These are phyloP conservation scores for Gasterosteus aculeatus DNA, from an alignment of 2,113 vertebrate species.

Conservation along the genomic window DNA sequence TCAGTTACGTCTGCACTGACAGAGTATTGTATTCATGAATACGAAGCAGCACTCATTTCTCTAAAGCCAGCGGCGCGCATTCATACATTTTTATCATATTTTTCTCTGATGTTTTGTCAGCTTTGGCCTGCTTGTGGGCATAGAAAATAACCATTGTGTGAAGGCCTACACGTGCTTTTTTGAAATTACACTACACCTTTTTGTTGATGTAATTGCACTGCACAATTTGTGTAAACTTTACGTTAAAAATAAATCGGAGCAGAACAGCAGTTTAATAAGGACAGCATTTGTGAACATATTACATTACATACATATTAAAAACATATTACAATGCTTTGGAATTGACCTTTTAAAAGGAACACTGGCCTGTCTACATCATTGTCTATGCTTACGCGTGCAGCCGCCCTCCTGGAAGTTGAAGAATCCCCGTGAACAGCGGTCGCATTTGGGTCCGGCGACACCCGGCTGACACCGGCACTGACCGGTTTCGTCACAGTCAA, in stretches of 20 bases:
- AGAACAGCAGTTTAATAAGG: constrained; percentile 17
- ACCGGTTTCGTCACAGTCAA: constrained; percentile 90
- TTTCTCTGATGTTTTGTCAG: not conserved
- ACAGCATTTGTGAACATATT: not conserved
- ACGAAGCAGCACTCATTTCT: constrained; percentile 7
- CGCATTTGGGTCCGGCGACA: constrained; percentile 92
- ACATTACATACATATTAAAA: too few species aligned
- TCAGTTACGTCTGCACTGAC: not conserved
- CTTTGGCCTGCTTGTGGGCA: constrained; percentile 10
- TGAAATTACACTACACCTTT: constrained; percentile 3
- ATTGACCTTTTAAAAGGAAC: not conserved
- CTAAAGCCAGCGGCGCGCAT: constrained; percentile 5
- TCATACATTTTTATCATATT: constrained; percentile 1
- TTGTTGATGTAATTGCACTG: not conserved
- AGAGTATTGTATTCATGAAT: not conserved
- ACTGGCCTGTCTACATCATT: not conserved
- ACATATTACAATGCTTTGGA: not conserved
- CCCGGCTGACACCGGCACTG: constrained; percentile 97
- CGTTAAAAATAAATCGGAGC: constrained; percentile 15
- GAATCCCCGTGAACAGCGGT: constrained; percentile 89
- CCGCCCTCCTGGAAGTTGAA: constrained; percentile 97
- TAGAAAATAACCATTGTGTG: not conserved
- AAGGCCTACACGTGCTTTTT: constrained; percentile 4
- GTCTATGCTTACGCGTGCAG: constrained; percentile 87
- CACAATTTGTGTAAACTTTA: constrained; percentile 22